Base-by-base conservation (phyloP, 1,140 invertebrate species). In the Cepaea nemoralis region DNA sequence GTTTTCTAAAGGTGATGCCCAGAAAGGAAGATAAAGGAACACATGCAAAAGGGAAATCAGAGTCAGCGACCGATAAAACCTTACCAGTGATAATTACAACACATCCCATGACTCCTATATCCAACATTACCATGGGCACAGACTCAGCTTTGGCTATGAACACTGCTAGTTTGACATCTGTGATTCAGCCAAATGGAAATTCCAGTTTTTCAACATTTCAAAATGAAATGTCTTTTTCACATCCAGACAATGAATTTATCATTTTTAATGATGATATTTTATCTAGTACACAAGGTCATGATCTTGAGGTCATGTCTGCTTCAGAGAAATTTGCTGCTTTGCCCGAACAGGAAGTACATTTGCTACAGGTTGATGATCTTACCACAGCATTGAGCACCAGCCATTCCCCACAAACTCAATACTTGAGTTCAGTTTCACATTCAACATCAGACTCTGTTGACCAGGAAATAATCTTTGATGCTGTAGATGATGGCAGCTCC, bases 21-120 rank as follows among this genome's bases (percentile, higher is more conserved):
- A 77, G 66, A 55, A 77, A 77, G 50, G 75, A 77, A 63, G 75
- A 77, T 19, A 77, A 77, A 77, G 33, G 50, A 40, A 14, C 75
- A 37, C 2, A 24, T 5, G 10, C 73, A 55, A 75, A 75, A 50
- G 19, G n/a, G 1, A 75, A 75, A 27, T 3, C 73, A 22, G 45
- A 75, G 35, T 16, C 16, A 12, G n/a, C n/a, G 6, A 3, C 31
- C 16, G 31, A 35, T n/a, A 10, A 19, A 8, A 8, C 69, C 22
- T 0, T 40, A 24, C 42, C 73, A 35, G 48, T 75, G 10, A 50
- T 35, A 12, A 74, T 27, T n/a, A 35, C 27, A 50, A 24, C 42
- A 3, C 73, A n/a, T 27, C 73, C 45, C 14, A 50, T 33, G 5
- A 45, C 73, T 31, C 22, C 50, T 24, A 50, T 45, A 24, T 75